Conservation (phyloP, 2,113 vertebrate species). For the Verasper variegatus region DNA sequence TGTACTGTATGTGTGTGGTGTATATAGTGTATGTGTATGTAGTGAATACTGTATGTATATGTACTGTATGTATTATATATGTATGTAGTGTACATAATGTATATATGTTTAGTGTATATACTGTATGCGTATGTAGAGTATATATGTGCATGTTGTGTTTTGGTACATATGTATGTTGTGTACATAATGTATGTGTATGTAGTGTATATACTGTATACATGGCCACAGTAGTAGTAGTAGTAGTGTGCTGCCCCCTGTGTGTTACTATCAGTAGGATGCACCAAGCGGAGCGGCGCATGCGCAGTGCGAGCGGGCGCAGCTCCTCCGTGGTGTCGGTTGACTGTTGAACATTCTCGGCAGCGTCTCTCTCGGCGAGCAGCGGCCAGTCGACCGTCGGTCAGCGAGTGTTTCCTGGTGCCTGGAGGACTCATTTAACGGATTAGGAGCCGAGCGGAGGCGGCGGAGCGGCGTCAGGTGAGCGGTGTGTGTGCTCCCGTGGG, state of each 20-base stretch:
- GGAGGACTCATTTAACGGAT: conserved; percentile 60
- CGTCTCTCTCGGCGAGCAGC: conserved; percentile 64
- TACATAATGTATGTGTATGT: not conserved
- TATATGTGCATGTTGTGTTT: too few species aligned
- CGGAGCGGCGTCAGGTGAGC: conserved; percentile 53
- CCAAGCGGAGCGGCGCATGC: conserved; percentile 71
- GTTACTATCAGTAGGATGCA: conserved; percentile 69
- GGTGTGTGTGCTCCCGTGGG: not conserved
- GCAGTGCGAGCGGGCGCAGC: conserved; percentile 71
- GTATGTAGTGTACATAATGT: too few species aligned
- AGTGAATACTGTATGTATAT: too few species aligned
- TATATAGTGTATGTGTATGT: too few species aligned
- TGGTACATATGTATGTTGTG: too few species aligned
- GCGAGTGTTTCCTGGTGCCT: conserved; percentile 54
- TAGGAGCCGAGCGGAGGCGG: conserved; percentile 45
- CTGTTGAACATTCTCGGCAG: conserved; percentile 80
- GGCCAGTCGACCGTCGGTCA: conserved; percentile 43
- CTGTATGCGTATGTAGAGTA: too few species aligned
- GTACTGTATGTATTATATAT: too few species aligned
- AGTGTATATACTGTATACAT: not conserved
- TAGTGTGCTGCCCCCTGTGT: conserved; percentile 40
- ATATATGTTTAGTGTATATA: too few species aligned
- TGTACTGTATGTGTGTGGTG: too few species aligned
- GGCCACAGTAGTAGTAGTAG: not conserved
- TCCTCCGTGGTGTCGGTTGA: conserved; percentile 83